Evolutionary conservation across 35 echinoderm and acorn worm species (phyloP).

Genomic region (Apostichopus californicus): DNA sequence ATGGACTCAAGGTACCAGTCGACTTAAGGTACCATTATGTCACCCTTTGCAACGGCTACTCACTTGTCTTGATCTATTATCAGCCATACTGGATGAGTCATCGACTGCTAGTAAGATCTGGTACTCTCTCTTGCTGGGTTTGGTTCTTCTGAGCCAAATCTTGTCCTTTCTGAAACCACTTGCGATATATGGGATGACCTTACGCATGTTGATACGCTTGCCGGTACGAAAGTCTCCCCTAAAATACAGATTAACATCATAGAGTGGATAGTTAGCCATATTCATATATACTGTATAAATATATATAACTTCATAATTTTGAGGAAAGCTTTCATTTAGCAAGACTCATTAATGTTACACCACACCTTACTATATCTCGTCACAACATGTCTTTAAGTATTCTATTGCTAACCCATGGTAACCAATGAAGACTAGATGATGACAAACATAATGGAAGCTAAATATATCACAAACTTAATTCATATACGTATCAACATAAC

Average conservation of each 20-base stretch:
- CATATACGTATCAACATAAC: no score
- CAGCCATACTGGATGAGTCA: slow-evolving; percentile 99
- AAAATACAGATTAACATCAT: not conserved
- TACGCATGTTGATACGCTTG: slow-evolving; percentile 97
- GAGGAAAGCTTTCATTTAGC: no score
- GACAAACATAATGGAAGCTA: not conserved
- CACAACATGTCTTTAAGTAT: no score
- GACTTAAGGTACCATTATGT: no score
- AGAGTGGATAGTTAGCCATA: no score
- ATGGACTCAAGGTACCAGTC: no score
- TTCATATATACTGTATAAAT: no score
- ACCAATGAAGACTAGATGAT: not conserved
- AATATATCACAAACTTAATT: no score
- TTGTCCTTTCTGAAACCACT: slow-evolving; percentile 98
- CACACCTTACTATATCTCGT: no score
- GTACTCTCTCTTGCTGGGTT: slow-evolving; percentile 98
- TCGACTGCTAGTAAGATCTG: slow-evolving; percentile 98
- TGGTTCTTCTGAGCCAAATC: slow-evolving; percentile 94
- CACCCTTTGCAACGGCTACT: not conserved
- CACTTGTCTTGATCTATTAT: slow-evolving; percentile 94
- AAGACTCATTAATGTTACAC: no score
- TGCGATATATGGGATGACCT: slow-evolving; percentile 98
- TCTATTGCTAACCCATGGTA: not conserved
- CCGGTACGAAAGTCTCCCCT: slow-evolving; percentile 91
- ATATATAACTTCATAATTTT: no score